Evolutionary conservation across 2,888 invertebrate genomes (phyloP).

Genomic region (Aricia artaxerxes): DNA sequence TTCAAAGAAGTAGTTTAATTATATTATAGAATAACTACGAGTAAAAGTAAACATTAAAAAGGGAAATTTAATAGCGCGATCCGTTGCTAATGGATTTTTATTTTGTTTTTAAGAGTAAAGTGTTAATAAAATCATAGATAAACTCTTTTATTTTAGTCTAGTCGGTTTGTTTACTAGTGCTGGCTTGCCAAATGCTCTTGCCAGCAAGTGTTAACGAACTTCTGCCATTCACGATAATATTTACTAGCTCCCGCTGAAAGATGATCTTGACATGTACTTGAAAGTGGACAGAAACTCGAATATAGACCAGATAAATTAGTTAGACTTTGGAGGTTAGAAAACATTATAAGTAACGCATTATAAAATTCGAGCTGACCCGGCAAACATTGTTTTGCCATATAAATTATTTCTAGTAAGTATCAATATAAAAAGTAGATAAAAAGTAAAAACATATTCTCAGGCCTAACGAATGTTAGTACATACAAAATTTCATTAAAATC

Average conservation of each 20-base stretch:
- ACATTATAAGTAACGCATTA: too few relatives aligned
- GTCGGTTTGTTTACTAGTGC: background rate
- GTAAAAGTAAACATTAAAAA: background rate
- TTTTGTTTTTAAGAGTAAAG: background rate
- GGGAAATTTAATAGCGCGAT: background rate
- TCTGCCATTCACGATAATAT: background rate
- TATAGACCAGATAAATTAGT: background rate
- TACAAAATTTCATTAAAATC: too few relatives aligned
- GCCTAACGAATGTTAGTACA: too few relatives aligned
- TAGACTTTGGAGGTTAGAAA: too few relatives aligned
- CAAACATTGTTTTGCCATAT: too few relatives aligned
- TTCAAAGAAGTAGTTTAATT: too few relatives aligned
- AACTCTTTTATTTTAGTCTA: conserved; percentile 3
- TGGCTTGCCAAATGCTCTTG: conserved; percentile 6
- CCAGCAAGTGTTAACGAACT: conserved; percentile 13
- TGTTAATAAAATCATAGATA: background rate
- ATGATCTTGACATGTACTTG: background rate
- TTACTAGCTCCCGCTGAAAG: conserved; percentile 3
- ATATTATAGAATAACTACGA: background rate
- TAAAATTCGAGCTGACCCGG: too few relatives aligned
- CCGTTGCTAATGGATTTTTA: background rate
- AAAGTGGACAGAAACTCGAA: background rate
- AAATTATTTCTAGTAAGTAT: too few relatives aligned
- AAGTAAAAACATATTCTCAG: too few relatives aligned
- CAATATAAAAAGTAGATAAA: too few relatives aligned